A percentile compares a stretch with the other conserved stretches of the same genome.
Conservation (phyloP, 2,113 vertebrate species). For the Spea multiplicata region DNA sequence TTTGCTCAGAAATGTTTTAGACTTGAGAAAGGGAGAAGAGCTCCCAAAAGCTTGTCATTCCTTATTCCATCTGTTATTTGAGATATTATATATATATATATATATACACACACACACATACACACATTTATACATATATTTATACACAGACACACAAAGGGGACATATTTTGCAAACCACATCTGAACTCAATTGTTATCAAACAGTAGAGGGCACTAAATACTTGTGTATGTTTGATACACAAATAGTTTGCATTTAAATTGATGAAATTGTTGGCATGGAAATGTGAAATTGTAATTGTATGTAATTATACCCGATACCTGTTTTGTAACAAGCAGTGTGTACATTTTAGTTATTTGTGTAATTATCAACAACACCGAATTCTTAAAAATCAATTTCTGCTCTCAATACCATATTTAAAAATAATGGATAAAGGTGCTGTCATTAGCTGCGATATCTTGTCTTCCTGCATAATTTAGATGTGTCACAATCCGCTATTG, state of each 20-base stretch:
- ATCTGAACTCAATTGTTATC: not conserved
- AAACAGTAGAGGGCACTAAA: conserved; percentile 36
- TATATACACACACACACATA: too few species aligned
- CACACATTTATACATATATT: too few species aligned
- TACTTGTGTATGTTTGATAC: not conserved
- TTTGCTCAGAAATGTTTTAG: too few species aligned
- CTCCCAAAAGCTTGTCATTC: too few species aligned
- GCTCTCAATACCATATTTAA: conserved; percentile 12
- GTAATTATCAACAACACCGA: conserved; percentile 31
- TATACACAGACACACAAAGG: too few species aligned
- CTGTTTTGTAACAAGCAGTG: conserved; percentile 34
- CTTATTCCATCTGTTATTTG: too few species aligned
- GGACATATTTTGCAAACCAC: too few species aligned
- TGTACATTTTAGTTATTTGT: conserved; percentile 41
- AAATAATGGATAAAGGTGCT: not conserved
- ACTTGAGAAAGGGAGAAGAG: too few species aligned
- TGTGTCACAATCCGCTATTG: not conserved
- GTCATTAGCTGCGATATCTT: not conserved
- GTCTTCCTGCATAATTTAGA: not conserved
- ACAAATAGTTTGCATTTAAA: not conserved
- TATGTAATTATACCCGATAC: conserved; percentile 35
- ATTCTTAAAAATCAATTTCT: conserved; percentile 11
- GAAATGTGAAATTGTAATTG: conserved; percentile 26
- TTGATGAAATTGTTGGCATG: conserved; percentile 24
- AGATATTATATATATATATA: too few species aligned